Evolutionary conservation across 2,113 vertebrate species (phyloP).

Genomic region (Dinomys branickii): DNA sequence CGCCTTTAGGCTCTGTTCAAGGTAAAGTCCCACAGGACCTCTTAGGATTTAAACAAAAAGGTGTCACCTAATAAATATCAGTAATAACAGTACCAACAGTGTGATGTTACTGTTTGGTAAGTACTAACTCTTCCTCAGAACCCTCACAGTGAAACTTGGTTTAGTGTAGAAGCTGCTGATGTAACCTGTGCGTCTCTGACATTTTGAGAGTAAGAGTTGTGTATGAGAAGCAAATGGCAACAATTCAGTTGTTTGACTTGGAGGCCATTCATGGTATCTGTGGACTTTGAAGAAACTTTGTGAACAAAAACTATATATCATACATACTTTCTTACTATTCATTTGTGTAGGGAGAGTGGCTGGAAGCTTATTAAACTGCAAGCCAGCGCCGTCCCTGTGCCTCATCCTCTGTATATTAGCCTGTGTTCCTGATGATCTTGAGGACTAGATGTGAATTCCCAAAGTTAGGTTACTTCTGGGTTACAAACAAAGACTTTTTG

Average conservation of each 20-base stretch:
- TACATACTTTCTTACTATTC: neutral
- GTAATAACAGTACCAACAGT: slow-evolving; percentile 38
- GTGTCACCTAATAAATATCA: neutral
- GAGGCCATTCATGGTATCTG: slow-evolving; percentile 13
- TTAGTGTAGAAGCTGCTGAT: slow-evolving; percentile 15
- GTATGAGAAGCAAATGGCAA: neutral
- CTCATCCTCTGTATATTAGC: neutral
- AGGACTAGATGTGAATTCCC: slow-evolving; percentile 8
- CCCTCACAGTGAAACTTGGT: neutral
- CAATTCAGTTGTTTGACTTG: slow-evolving; percentile 14
- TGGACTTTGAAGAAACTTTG: slow-evolving; percentile 8
- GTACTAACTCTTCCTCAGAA: slow-evolving; percentile 10
- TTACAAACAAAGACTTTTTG: slow-evolving; percentile 61
- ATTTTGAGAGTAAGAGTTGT: neutral
- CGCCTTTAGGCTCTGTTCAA: neutral
- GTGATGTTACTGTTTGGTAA: neutral
- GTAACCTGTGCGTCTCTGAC: neutral
- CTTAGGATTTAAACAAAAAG: slow-evolving; percentile 12
- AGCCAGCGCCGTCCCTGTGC: neutral
- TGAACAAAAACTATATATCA: slow-evolving; percentile 1
- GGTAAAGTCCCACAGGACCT: neutral
- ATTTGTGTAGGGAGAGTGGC: neutral
- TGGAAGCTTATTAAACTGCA: slow-evolving; percentile 7
- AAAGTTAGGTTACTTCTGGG: slow-evolving; percentile 56
- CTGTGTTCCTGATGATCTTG: slow-evolving; percentile 42